Conservation (phyloP, 2,888 invertebrate genomes). For the Gasteruption jaculator region DNA sequence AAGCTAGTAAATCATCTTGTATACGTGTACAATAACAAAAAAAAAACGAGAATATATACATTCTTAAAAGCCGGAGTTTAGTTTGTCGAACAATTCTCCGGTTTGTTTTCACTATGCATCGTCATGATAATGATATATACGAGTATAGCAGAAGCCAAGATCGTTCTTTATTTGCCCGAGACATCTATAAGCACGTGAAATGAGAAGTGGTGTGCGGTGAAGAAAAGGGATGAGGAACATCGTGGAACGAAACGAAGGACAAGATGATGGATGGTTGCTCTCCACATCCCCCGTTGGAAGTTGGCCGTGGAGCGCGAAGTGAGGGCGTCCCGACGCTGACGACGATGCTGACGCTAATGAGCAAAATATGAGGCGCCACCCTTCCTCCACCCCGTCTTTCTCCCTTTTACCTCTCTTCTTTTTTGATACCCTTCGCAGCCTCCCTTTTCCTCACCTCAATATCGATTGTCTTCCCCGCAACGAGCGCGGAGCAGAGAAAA, state of each 20-base stretch:
- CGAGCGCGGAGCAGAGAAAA: too few relatives aligned
- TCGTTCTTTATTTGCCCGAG: too few relatives aligned
- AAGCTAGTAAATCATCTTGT: too few relatives aligned
- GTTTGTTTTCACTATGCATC: too few relatives aligned
- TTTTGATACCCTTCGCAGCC: constrained; percentile 20
- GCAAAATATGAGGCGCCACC: constrained; percentile 51
- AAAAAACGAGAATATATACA: too few relatives aligned
- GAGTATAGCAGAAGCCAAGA: too few relatives aligned
- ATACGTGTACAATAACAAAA: too few relatives aligned
- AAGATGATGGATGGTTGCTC: constrained; percentile 49
- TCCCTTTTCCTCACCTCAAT: constrained; percentile 15
- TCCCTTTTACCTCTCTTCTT: constrained; percentile 19
- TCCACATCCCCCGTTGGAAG: constrained; percentile 25
- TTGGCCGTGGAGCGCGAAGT: constrained; percentile 35
- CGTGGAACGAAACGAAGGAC: constrained; percentile 33
- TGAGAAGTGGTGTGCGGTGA: constrained; percentile 23
- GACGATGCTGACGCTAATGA: constrained; percentile 51
- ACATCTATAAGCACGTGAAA: constrained; percentile 21
- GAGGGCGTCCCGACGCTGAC: constrained; percentile 46
- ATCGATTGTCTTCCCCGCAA: too few relatives aligned
- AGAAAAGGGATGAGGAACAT: constrained; percentile 29
- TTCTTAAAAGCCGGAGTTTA: too few relatives aligned
- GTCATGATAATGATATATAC: too few relatives aligned
- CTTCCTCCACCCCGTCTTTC: constrained; percentile 29
- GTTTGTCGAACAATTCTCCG: too few relatives aligned